Percentiles rank a stretch among this genome's conserved stretches.
Evolutionary conservation across 2,797 vertebrate genomes (phyloP).

Genomic region (Buceros bicornis): DNA sequence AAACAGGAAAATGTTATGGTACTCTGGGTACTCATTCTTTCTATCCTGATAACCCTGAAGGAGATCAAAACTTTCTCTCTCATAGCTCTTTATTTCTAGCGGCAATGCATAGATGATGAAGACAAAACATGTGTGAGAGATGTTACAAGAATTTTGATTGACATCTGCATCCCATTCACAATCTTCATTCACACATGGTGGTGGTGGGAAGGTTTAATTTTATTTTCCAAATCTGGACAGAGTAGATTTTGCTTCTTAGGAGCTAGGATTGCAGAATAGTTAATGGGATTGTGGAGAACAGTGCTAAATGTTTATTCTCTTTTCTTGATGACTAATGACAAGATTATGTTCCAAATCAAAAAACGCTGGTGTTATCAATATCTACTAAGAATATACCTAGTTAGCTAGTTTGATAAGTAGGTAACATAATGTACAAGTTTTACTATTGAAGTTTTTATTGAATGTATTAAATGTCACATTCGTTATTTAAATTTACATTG

Average conservation of each 20-base stretch:
- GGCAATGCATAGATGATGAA: background rate
- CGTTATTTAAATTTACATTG: conserved; percentile 20
- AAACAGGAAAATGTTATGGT: background rate
- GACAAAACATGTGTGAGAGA: background rate
- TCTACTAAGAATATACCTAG: background rate
- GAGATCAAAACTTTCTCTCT: background rate
- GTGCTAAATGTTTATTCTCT: background rate
- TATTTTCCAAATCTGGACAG: background rate
- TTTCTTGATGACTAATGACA: background rate
- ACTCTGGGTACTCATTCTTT: background rate
- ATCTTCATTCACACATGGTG: background rate
- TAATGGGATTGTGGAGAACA: background rate
- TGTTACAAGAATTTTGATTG: background rate
- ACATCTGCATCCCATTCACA: background rate
- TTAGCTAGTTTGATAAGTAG: background rate
- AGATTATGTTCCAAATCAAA: background rate
- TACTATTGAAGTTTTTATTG: background rate
- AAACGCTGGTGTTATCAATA: background rate
- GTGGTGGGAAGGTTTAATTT: background rate
- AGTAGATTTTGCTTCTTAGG: background rate
- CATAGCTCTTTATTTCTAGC: background rate
- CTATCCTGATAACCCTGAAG: background rate
- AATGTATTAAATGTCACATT: background rate
- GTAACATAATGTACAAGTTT: background rate
- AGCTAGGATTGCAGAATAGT: background rate